Percentiles rank a stretch among this genome's conserved stretches.
Conservation (phyloP, 2,113 vertebrate species). For the Ochotona curzoniae region DNA sequence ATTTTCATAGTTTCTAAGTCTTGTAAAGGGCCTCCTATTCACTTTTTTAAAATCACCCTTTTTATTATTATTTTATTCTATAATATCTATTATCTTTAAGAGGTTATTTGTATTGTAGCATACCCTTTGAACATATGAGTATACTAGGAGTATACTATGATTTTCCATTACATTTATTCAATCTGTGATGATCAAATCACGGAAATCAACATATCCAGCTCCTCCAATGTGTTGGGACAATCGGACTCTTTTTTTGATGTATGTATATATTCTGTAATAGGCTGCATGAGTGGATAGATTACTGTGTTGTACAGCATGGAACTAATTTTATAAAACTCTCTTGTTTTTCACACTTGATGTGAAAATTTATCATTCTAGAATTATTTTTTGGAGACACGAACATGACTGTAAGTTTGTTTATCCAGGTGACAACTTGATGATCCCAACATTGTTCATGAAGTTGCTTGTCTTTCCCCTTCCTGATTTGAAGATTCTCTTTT, state of each 20-base stretch:
- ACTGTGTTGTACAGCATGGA: background rate
- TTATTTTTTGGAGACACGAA: background rate
- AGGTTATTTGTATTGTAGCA: background rate
- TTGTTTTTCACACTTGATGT: background rate
- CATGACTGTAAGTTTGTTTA: background rate
- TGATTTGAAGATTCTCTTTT: background rate
- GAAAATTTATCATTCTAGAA: background rate
- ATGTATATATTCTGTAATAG: too few relatives aligned
- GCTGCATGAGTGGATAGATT: too few relatives aligned
- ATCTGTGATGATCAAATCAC: background rate
- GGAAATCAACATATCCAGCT: background rate
- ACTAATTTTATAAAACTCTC: background rate
- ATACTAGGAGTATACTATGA: background rate
- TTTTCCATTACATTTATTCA: background rate
- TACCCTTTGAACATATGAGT: background rate
- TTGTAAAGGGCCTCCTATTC: background rate
- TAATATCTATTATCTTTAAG: background rate
- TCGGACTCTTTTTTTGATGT: background rate
- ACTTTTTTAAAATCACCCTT: background rate
- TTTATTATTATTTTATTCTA: background rate
- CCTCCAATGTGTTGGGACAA: background rate
- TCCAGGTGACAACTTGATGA: background rate
- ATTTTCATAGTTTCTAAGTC: background rate
- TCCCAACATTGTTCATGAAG: fast-evolving
- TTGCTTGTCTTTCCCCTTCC: background rate